These are phyloP conservation scores for Papilio protenor DNA, from an alignment of 2,888 invertebrate genomes.

Conservation along the genomic window DNA sequence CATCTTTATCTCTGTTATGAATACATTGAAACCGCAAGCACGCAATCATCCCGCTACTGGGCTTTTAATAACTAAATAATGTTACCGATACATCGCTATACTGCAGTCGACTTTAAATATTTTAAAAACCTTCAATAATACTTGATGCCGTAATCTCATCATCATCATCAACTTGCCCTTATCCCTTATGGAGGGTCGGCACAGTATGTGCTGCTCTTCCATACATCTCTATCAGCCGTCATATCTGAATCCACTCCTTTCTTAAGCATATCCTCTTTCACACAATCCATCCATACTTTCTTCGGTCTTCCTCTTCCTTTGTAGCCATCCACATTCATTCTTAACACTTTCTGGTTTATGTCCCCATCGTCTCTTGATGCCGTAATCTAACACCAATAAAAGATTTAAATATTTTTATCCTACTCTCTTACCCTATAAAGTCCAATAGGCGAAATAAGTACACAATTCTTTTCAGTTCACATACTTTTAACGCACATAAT, in stretches of 20 bases:
- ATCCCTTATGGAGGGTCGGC: too few relatives aligned
- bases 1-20: constrained; percentile 40
- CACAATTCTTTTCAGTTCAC: not conserved
- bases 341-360: too few relatives aligned
- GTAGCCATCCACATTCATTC: too few relatives aligned
- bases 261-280: too few relatives aligned
- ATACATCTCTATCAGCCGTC: too few relatives aligned
- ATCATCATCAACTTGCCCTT: too few relatives aligned
- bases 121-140: not conserved
- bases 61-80: constrained; percentile 39
- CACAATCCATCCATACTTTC: too few relatives aligned
- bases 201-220: too few relatives aligned
- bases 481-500: not conserved
- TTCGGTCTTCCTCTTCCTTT: too few relatives aligned
- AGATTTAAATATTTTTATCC: not conserved
- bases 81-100: not conserved
- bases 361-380: too few relatives aligned
- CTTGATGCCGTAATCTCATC: too few relatives aligned
- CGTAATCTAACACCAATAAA: not conserved
- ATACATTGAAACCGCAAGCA: constrained; percentile 44
- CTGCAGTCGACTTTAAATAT: not conserved
- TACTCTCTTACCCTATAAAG: not conserved
- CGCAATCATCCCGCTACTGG: constrained; percentile 43
- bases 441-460: not conserved
- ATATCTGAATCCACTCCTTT: too few relatives aligned